A percentile compares a stretch with the other conserved stretches of the same genome.
phyloP scores from a whole-genome alignment of 2,888 invertebrate genomes.

The Tenthredo notha region DNA sequence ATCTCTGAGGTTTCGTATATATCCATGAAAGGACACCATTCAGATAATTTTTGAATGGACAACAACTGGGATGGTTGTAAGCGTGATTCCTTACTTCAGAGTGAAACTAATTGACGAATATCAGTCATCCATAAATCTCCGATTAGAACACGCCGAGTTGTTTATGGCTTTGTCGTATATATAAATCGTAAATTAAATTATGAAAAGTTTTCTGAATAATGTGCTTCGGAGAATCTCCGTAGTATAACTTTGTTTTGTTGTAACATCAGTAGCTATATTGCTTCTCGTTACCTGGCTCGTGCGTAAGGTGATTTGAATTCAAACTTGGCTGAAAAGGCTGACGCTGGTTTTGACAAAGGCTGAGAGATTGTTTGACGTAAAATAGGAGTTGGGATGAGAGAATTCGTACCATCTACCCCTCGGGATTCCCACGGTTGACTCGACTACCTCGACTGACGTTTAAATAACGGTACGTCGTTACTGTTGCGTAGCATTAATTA shows the following conservation, averaged over 20 bases:
- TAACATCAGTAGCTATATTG: conserved; percentile 6
- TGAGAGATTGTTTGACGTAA: conserved; percentile 36
- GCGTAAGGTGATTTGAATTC: conserved; percentile 13
- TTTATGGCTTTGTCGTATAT: conserved; percentile 2
- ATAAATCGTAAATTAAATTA: background rate
- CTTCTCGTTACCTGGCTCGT: background rate
- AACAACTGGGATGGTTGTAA: background rate
- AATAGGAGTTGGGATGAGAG: conserved; percentile 25
- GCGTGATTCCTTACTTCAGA: background rate
- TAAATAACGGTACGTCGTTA: conserved; percentile 47
- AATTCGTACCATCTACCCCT: conserved; percentile 44
- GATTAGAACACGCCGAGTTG: conserved; percentile 13
- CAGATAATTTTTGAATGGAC: background rate
- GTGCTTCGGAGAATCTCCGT: background rate
- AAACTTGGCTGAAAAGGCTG: background rate
- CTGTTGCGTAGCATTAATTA: conserved; percentile 50
- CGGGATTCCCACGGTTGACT: conserved; percentile 52
- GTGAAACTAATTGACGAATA: background rate
- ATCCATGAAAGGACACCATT: background rate
- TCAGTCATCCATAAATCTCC: background rate
- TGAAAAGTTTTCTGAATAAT: background rate
- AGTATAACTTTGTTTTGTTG: background rate
- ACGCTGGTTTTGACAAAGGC: conserved; percentile 41
- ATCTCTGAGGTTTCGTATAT: background rate
- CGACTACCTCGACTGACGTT: conserved; percentile 46